Percentiles rank a stretch among this genome's conserved stretches.
phyloP scores from a whole-genome alignment of 30 jellyfish, hydroid and myxozoan genomes.

The Aurelia sp. region DNA sequence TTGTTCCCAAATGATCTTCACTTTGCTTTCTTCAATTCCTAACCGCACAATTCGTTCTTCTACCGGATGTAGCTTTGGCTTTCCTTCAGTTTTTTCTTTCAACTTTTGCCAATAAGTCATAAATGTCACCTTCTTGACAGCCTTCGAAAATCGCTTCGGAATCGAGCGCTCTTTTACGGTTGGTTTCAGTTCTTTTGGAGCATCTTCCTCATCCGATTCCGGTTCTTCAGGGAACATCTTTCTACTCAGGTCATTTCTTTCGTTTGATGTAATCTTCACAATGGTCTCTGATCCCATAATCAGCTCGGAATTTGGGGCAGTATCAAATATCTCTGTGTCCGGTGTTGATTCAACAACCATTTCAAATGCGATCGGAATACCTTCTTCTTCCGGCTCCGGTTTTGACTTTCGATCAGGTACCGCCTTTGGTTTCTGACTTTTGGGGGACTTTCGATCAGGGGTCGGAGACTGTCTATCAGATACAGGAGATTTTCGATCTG shows the following conservation, averaged over 20 bases:
- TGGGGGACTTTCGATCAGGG: not conserved
- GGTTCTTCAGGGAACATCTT: conserved; percentile 42
- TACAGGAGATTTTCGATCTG: not conserved
- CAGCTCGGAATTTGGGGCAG: conserved; percentile 44
- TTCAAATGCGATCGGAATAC: conserved; percentile 37
- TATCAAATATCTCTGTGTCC: conserved; percentile 44
- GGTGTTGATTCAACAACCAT: conserved; percentile 55
- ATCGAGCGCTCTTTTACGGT: conserved; percentile 6
- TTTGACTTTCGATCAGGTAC: not conserved
- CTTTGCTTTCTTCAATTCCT: conserved; percentile 62
- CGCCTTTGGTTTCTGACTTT: conserved; percentile 12
- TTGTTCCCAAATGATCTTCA: conserved; percentile 70
- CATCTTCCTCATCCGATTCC: conserved; percentile 11
- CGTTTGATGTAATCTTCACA: conserved; percentile 61
- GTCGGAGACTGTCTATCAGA: not conserved
- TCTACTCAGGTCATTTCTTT: conserved; percentile 38
- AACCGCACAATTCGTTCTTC: conserved; percentile 60
- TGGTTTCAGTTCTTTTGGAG: not conserved
- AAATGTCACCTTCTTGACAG: conserved; percentile 54
- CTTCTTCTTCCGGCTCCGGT: conserved; percentile 28
- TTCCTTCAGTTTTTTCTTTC: conserved; percentile 3
- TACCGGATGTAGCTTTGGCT: conserved; percentile 25
- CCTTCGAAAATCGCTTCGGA: conserved; percentile 30
- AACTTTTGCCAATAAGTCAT: conserved; percentile 48
- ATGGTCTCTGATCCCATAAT: conserved; percentile 1